Base-by-base conservation (phyloP, 2,888 invertebrate genomes). In the Allacma fusca region DNA sequence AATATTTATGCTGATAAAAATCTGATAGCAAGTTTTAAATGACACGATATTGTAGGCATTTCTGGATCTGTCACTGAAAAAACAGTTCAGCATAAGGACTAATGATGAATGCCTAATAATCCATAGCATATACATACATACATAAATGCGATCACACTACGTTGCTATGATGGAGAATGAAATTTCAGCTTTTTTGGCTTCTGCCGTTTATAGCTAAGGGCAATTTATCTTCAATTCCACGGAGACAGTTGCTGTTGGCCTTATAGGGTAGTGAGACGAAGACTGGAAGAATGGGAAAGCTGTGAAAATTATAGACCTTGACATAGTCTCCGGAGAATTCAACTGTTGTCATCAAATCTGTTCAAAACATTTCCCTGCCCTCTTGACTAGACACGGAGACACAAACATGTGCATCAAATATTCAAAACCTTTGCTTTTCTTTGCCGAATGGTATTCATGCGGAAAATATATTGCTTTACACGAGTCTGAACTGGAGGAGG, bases 301-400 rank as follows among this genome's bases (percentile, higher is more conserved):
- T 50, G 50, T 50, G 50, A n/a, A 50, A 12, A 5, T 50, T 1
- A 50, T 50, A 50, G 50, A 50, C 50, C 50, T 50, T 50, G 50
- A 50, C 50, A 50, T 2, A 50, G 16, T 50, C 50, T 50, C 50
- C 9, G 2, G 50, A n/a, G 50, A n/a, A 16, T 50, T 50, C 50
- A 5, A 50, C 5, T 50, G 50, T 50, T 50, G 50, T 50, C 50
- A 50, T 50, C 50, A 50, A 50, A 50, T 50, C 50, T 50, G 50
- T 12, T 50, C 50, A 50, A 50, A 50, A 50, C 16, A 50, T 50
- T 50, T 50, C 50, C 50, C 50, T 9, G 40, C 40, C 40, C 40
- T n/a, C n/a, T 19, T 50, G 50, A 2, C 4, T 9, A 50, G 9
- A 50, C 7, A 50, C 4, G n/a, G 50, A n/a, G 34, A 34, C 34